phyloP scores from a whole-genome alignment of 1,140 invertebrate genomes.

The Helicoverpa armigera region DNA sequence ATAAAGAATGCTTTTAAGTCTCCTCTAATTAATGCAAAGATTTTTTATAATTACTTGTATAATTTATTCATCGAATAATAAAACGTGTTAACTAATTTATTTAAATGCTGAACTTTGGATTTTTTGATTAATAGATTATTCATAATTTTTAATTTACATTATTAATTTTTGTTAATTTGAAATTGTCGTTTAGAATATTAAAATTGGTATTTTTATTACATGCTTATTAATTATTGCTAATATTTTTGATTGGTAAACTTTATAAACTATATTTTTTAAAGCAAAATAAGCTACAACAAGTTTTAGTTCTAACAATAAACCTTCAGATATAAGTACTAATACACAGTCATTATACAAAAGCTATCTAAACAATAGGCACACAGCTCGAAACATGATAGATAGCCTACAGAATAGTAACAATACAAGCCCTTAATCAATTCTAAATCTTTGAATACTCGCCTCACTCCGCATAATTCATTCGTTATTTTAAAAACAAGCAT shows the following conservation, averaged over 20 bases:
- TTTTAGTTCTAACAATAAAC: background rate
- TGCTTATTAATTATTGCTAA: too few species aligned
- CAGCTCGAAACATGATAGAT: conserved; percentile 5
- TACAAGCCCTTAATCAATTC: conserved; percentile 38
- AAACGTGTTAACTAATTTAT: background rate
- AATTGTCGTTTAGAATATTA: background rate
- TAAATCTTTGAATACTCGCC: conserved; percentile 29
- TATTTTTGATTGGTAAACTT: too few species aligned
- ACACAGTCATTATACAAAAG: background rate
- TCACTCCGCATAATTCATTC: conserved; percentile 48
- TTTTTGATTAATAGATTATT: background rate
- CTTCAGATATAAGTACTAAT: background rate
- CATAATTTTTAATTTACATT: background rate
- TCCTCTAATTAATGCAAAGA: background rate
- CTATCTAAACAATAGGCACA: background rate
- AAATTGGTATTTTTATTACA: conserved; percentile 4
- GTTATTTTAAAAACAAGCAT: conserved; percentile 53
- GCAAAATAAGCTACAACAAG: background rate
- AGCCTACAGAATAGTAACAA: conserved; percentile 6
- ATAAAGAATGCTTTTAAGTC: conserved; percentile 5
- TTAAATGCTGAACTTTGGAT: background rate
- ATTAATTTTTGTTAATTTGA: background rate
- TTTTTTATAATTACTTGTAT: background rate
- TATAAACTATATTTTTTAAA: too few species aligned
- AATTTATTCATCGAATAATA: background rate